Evolutionary conservation across 2,797 vertebrate genomes (phyloP).

Genomic region (Avahi laniger): DNA sequence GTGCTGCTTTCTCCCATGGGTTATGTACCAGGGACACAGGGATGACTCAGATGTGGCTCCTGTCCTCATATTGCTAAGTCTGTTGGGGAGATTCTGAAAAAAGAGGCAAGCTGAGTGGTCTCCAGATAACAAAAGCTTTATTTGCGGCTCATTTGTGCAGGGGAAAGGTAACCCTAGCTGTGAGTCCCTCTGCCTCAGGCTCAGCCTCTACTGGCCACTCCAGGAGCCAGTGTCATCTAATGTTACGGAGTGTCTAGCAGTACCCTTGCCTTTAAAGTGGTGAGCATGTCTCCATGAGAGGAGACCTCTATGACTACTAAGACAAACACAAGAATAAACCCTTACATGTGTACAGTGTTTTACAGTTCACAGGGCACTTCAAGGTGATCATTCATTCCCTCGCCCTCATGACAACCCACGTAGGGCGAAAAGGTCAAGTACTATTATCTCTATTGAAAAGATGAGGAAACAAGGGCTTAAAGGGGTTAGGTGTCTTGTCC

Average conservation of each 20-base stretch:
- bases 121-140: constrained; percentile 17
- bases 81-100: neutral
- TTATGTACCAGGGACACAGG: neutral
- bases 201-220: neutral
- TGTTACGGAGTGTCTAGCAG: neutral
- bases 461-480: neutral
- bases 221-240: neutral
- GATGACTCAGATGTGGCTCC: neutral
- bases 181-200: neutral
- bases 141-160: neutral
- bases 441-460: neutral
- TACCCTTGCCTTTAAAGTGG: neutral
- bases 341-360: neutral
- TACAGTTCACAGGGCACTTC: neutral
- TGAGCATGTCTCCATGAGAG: neutral
- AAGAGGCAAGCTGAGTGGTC: neutral
- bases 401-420: neutral
- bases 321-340: neutral
- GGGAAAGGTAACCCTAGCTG: neutral
- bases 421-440: neutral
- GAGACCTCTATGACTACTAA: neutral
- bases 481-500: neutral
- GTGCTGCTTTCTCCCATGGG: neutral
- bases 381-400: neutral
- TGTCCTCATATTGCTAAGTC: neutral